phyloP scores from a whole-genome alignment of 2,888 invertebrate species.

The Embidobia sp. region DNA sequence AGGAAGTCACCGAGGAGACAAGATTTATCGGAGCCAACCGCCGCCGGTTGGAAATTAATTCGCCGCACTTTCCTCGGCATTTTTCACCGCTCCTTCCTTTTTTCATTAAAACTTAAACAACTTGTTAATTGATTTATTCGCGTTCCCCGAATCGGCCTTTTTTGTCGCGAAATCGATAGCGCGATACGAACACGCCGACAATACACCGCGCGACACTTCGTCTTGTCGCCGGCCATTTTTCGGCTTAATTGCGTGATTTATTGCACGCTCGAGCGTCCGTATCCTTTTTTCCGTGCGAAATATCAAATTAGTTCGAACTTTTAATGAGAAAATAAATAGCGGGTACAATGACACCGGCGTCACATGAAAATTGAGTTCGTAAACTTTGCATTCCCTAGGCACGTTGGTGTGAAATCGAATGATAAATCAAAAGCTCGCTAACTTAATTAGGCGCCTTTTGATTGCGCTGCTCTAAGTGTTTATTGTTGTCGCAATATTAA shows the following conservation, averaged over 20 bases:
- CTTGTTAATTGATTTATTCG: conserved; percentile 56
- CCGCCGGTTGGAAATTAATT: conserved; percentile 49
- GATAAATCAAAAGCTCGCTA: no score
- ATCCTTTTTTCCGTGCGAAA: conserved; percentile 24
- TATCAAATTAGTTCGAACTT: conserved; percentile 35
- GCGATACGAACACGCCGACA: no score
- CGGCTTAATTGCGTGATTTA: conserved; percentile 32
- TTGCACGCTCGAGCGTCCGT: conserved; percentile 15
- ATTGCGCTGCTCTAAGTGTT: no score
- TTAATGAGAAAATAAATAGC: conserved; percentile 41
- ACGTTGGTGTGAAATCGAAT: neutral
- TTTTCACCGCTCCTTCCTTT: conserved; percentile 28
- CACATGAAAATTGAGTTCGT: conserved; percentile 17
- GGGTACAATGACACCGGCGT: conserved; percentile 13
- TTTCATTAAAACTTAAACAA: conserved; percentile 54
- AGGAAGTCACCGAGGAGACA: conserved; percentile 67
- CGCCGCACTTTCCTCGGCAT: conserved; percentile 20
- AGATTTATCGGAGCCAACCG: conserved; percentile 73
- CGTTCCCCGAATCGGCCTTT: neutral
- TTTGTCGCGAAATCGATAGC: conserved; percentile 6
- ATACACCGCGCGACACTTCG: neutral
- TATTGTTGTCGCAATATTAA: neutral
- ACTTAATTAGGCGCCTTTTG: no score
- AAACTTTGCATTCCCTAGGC: conserved; percentile 3
- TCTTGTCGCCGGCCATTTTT: neutral